phyloP scores from a whole-genome alignment of 2,888 invertebrate genomes.

The Fabriciana adippe region DNA sequence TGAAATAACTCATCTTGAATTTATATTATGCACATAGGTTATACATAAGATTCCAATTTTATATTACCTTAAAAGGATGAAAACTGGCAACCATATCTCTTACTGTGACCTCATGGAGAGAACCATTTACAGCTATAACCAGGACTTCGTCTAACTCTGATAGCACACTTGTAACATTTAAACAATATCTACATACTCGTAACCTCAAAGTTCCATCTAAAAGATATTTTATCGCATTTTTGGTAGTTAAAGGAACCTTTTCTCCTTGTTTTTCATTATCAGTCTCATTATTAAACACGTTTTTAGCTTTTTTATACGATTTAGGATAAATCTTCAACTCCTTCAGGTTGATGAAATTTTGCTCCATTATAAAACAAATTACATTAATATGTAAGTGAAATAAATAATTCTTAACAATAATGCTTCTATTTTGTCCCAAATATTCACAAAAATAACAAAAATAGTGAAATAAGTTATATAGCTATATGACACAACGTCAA shows the following conservation, averaged over 20 bases:
- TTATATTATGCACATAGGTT: too few relatives aligned
- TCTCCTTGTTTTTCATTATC: conserved; percentile 15
- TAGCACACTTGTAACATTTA: conserved; percentile 53
- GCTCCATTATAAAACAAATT: conserved; percentile 38
- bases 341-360: conserved; percentile 32
- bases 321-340: conserved; percentile 38
- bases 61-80: conserved; percentile 64
- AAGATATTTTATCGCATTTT: conserved; percentile 62
- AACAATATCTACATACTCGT: conserved; percentile 68
- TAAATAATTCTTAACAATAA: background rate
- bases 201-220: conserved; percentile 58
- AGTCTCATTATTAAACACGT: background rate
- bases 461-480: conserved; percentile 19
- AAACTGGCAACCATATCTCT: conserved; percentile 68
- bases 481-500: conserved; percentile 29
- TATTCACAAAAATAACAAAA: conserved; percentile 16
- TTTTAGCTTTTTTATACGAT: conserved; percentile 17
- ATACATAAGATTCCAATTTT: background rate
- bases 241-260: conserved; percentile 55
- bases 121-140: conserved; percentile 57
- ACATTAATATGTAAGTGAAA: conserved; percentile 8
- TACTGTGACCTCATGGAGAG: conserved; percentile 63
- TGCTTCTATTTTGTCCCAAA: background rate
- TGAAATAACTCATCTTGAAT: too few relatives aligned
- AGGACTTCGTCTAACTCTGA: conserved; percentile 65